These are phyloP conservation scores for Leguminivora glycinivorella DNA, from an alignment of 1,140 invertebrate genomes.

Conservation along the genomic window DNA sequence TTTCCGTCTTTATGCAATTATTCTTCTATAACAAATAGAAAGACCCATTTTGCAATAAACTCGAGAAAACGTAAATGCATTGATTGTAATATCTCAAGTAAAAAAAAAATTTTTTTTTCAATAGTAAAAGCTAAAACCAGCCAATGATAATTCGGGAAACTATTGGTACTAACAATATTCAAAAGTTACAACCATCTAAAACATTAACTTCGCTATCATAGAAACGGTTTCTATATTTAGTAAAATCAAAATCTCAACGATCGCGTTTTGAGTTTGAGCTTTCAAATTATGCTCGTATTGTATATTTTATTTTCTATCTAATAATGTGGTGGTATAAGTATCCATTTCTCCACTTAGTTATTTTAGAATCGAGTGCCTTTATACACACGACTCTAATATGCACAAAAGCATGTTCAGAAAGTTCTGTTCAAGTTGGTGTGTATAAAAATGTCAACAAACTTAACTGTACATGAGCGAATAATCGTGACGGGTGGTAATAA, in stretches of 20 bases:
- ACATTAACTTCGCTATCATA: slow-evolving; percentile 7
- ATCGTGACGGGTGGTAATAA: too few relatives aligned
- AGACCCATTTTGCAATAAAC: too few relatives aligned
- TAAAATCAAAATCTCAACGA: slow-evolving; percentile 3
- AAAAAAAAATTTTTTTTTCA: neutral
- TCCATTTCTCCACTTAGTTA: neutral
- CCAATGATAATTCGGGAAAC: slow-evolving; percentile 5
- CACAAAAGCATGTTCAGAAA: too few relatives aligned
- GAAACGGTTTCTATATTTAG: neutral
- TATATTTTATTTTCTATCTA: slow-evolving; percentile 27
- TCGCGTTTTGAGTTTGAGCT: neutral
- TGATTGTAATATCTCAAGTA: neutral
- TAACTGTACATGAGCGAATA: too few relatives aligned
- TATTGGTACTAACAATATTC: slow-evolving; percentile 6
- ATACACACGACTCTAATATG: too few relatives aligned
- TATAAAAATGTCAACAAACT: too few relatives aligned
- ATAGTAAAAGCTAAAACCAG: neutral
- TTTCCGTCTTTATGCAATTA: too few relatives aligned
- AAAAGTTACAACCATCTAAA: slow-evolving; percentile 10
- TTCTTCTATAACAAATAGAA: too few relatives aligned
- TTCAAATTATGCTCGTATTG: neutral
- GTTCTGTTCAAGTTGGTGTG: too few relatives aligned
- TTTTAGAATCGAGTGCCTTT: too few relatives aligned
- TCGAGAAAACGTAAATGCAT: neutral
- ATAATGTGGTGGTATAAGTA: neutral